Conservation (phyloP, 2,888 invertebrate genomes). For the Galerucella pusilla region DNA sequence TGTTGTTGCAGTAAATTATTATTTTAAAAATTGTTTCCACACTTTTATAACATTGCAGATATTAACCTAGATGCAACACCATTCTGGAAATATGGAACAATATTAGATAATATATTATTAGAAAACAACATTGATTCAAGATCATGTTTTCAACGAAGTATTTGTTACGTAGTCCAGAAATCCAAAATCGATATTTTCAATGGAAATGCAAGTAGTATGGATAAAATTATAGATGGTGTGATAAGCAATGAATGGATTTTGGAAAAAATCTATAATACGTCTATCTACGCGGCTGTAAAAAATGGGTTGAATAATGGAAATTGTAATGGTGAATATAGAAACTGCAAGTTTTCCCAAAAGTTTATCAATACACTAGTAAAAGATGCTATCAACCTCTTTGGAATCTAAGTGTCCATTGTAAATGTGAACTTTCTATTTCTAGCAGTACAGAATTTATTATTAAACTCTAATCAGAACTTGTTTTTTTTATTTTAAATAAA, state of each 20-base stretch:
- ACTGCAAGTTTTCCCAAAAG: constrained; percentile 47
- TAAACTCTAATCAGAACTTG: no score
- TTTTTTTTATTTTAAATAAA: no score
- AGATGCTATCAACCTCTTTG: constrained; percentile 27
- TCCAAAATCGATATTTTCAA: constrained; percentile 61
- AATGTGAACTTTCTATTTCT: no score
- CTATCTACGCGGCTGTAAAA: constrained; percentile 68
- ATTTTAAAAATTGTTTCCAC: no score
- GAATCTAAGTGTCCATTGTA: neutral
- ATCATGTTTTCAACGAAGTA: constrained; percentile 71
- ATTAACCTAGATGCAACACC: constrained; percentile 22
- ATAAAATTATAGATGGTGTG: constrained; percentile 67
- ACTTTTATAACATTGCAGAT: constrained; percentile 4
- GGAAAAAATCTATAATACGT: constrained; percentile 66
- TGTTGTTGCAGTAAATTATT: neutral
- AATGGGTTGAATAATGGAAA: constrained; percentile 59
- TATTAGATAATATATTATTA: constrained; percentile 68
- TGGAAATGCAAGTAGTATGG: constrained; percentile 63
- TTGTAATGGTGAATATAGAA: constrained; percentile 46
- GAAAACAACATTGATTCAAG: constrained; percentile 72
- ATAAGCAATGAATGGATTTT: constrained; percentile 64
- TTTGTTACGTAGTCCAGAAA: constrained; percentile 68
- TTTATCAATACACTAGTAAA: constrained; percentile 37
- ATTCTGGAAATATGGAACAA: constrained; percentile 36
- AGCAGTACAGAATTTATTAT: no score